These are phyloP conservation scores for Drosophila dives DNA, from an alignment of 2,888 invertebrate genomes.

Conservation along the genomic window DNA sequence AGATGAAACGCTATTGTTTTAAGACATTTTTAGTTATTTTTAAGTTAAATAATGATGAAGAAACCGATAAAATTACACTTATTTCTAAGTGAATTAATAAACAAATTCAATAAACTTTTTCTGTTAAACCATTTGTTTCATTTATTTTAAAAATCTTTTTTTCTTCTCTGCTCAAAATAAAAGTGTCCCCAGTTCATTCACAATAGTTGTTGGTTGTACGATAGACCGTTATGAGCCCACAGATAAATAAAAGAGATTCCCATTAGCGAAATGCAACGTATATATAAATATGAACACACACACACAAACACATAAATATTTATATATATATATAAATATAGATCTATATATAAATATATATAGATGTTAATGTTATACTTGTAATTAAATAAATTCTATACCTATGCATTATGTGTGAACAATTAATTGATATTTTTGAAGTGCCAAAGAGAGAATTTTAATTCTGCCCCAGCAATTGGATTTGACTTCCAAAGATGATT, in stretches of 20 bases:
- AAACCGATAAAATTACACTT: conserved; percentile 75
- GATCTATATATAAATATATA: conserved; percentile 55
- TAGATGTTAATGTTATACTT: conserved; percentile 77
- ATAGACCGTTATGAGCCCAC: conserved; percentile 55
- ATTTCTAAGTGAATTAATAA: conserved; percentile 73
- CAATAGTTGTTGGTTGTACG: conserved; percentile 54
- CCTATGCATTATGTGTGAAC: conserved; percentile 61
- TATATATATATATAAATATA: conserved; percentile 47
- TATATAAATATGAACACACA: conserved; percentile 27
- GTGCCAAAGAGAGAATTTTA: background rate
- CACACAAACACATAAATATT: conserved; percentile 25
- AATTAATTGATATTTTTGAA: conserved; percentile 33
- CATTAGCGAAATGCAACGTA: conserved; percentile 72
- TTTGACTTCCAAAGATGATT: background rate
- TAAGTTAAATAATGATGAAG: conserved; percentile 78
- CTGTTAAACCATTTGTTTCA: conserved; percentile 58
- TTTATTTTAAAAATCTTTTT: conserved; percentile 29
- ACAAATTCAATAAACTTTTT: conserved; percentile 68
- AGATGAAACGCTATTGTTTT: conserved; percentile 72
- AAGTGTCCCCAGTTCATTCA: conserved; percentile 25
- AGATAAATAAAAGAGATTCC: conserved; percentile 32
- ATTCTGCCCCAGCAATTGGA: no score
- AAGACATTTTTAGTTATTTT: conserved; percentile 80
- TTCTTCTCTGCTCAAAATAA: conserved; percentile 5
- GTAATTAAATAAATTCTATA: conserved; percentile 78